A percentile compares a stretch with the other conserved stretches of the same genome.
Evolutionary conservation across 2,888 invertebrate genomes (phyloP).

Genomic region (Xestia ashworthii): DNA sequence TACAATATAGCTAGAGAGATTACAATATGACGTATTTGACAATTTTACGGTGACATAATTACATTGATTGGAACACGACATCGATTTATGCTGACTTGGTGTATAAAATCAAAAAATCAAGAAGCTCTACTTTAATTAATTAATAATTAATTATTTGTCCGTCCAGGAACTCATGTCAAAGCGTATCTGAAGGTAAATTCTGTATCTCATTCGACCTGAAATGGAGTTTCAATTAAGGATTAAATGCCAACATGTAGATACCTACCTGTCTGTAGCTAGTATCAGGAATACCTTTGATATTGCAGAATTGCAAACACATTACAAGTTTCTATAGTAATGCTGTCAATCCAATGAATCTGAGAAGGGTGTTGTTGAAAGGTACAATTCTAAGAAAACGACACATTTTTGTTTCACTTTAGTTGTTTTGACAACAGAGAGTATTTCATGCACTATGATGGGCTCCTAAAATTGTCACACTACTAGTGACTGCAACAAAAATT

Average conservation of each 20-base stretch:
- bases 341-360: background rate
- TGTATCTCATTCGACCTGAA: background rate
- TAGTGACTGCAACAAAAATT: too few relatives aligned
- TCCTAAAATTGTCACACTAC: background rate
- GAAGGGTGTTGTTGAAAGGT: background rate
- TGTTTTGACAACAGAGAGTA: background rate
- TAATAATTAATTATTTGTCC: too few relatives aligned
- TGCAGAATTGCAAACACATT: background rate
- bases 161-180: background rate
- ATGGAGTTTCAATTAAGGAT: conserved; percentile 6
- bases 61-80: too few relatives aligned
- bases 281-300: background rate
- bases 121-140: too few relatives aligned
- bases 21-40: too few relatives aligned
- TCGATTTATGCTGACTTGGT: too few relatives aligned
- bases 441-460: background rate
- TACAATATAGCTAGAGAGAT: too few relatives aligned
- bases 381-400: background rate
- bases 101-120: too few relatives aligned
- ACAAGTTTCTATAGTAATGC: background rate
- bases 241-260: conserved; percentile 1
- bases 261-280: background rate
- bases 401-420: background rate
- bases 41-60: too few relatives aligned
- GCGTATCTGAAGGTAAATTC: background rate